These are phyloP conservation scores for Recurvirostra avosetta DNA, from an alignment of 2,113 vertebrate genomes.

Conservation along the genomic window DNA sequence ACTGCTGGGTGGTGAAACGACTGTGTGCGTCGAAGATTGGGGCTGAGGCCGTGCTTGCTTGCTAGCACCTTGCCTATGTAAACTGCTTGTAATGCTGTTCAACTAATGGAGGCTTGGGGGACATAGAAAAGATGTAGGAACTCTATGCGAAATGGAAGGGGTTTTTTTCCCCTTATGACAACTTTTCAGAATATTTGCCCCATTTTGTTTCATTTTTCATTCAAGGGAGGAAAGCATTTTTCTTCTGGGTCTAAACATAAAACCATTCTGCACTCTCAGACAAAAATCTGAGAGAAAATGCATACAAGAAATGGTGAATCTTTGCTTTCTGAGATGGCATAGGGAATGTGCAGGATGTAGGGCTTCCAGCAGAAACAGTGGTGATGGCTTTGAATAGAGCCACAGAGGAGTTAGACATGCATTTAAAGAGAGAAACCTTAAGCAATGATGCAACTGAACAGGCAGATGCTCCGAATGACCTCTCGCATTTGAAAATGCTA, in stretches of 20 bases:
- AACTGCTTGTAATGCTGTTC: not conserved
- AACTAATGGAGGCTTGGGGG: not conserved
- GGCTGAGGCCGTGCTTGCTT: not conserved
- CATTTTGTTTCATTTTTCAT: not conserved
- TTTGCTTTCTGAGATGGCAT: not conserved
- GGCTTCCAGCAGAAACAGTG: not conserved
- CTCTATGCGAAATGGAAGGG: not conserved
- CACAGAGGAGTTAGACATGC: not conserved
- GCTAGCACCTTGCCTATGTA: not conserved
- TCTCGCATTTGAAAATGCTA: not conserved
- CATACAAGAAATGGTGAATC: not conserved
- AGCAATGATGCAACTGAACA: not conserved
- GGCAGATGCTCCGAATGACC: not conserved
- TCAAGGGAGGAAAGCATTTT: not conserved
- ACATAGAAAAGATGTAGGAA: not conserved
- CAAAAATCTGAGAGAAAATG: not conserved
- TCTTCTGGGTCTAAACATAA: not conserved
- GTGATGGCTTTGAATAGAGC: not conserved
- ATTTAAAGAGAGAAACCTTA: not conserved
- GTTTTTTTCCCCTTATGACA: accelerated
- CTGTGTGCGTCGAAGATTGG: not conserved
- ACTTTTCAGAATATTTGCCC: not conserved
- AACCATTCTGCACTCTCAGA: not conserved
- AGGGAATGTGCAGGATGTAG: not conserved
- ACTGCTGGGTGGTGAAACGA: not conserved